phyloP scores from a whole-genome alignment of 2,113 vertebrate genomes.

The Strix aluco region DNA sequence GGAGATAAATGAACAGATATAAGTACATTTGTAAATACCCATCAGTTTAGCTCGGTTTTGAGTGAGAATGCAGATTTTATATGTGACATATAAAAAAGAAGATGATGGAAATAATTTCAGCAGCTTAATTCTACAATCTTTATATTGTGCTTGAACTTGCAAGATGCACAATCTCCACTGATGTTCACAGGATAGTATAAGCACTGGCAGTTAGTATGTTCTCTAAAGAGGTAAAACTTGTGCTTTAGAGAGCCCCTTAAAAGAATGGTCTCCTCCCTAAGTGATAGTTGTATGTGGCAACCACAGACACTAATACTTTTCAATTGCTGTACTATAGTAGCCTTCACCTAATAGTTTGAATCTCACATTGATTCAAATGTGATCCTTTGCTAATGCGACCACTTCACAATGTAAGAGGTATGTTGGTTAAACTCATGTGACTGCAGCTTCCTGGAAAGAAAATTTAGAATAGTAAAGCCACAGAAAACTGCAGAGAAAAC shows the following conservation, averaged over 20 bases:
- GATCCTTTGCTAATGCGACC: background rate
- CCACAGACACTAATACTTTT: background rate
- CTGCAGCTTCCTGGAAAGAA: background rate
- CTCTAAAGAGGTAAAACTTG: background rate
- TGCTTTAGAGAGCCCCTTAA: background rate
- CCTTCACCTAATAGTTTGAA: background rate
- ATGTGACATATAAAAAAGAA: background rate
- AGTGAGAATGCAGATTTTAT: background rate
- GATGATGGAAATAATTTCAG: background rate
- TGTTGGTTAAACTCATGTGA: background rate
- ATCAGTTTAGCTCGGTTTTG: background rate
- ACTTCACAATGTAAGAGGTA: background rate
- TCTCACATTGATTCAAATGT: background rate
- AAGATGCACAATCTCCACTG: background rate
- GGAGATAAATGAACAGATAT: slow-evolving; percentile 11
- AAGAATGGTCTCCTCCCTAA: background rate
- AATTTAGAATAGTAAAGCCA: background rate
- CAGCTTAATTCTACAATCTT: background rate
- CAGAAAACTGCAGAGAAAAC: background rate
- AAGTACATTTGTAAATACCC: background rate
- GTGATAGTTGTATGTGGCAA: background rate
- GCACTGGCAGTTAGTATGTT: background rate
- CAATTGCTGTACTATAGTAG: background rate
- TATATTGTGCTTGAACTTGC: background rate
- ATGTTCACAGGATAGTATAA: background rate